phyloP scores from a whole-genome alignment of 2,113 vertebrate species.

The Channa maculata region DNA sequence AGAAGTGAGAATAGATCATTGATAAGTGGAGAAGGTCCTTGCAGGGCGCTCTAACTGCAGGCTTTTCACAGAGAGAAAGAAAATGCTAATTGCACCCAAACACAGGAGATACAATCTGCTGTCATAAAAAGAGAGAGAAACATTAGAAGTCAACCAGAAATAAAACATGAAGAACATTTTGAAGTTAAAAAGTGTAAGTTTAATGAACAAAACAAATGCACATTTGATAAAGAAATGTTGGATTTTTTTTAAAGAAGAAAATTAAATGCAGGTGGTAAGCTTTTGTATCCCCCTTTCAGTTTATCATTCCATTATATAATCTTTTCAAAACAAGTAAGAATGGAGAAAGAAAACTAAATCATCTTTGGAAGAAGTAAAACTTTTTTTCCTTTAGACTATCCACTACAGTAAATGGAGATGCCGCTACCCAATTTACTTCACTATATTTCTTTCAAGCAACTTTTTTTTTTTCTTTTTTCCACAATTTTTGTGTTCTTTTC shows the following conservation, averaged over 20 bases:
- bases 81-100: slow-evolving; percentile 82
- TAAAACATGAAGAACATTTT: slow-evolving; percentile 68
- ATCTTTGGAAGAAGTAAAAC: slow-evolving; percentile 90
- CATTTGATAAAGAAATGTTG: slow-evolving; percentile 77
- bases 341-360: slow-evolving; percentile 79
- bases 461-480: slow-evolving; percentile 66
- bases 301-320: slow-evolving; percentile 76
- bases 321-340: slow-evolving; percentile 73
- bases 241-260: slow-evolving; percentile 42
- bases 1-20: slow-evolving; percentile 72
- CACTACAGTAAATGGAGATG: slow-evolving; percentile 91
- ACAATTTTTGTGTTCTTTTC: slow-evolving; percentile 79
- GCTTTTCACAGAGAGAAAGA: slow-evolving; percentile 80
- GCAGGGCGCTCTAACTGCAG: slow-evolving; percentile 73
- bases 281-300: slow-evolving; percentile 61
- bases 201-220: slow-evolving; percentile 66
- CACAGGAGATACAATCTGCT: slow-evolving; percentile 86
- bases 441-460: slow-evolving; percentile 79
- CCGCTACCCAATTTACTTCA: slow-evolving; percentile 88
- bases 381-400: slow-evolving; percentile 84
- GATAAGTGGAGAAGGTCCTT: slow-evolving; percentile 75
- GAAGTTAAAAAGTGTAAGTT: slow-evolving; percentile 71
- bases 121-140: slow-evolving; percentile 73
- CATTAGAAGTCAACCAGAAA: slow-evolving; percentile 66
- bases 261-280: slow-evolving; percentile 42